Base-by-base conservation (phyloP, 1,140 invertebrate genomes). In the Lerema accius region DNA sequence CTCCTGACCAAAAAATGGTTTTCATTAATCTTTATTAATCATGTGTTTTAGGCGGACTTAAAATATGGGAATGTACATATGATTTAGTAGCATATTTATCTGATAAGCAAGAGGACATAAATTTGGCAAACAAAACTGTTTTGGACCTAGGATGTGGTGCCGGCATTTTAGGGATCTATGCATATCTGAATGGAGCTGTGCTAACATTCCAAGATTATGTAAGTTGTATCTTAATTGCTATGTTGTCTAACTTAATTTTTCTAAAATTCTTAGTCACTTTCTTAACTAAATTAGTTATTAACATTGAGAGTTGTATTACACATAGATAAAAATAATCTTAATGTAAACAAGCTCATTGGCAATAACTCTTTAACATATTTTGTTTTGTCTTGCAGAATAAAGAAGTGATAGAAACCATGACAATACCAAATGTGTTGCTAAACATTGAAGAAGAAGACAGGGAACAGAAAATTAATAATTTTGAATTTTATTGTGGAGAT, bases 151-250 rank as follows among this genome's bases (percentile, higher is more conserved):
- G 97, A 0, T 98, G 97, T 92, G 97, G 97, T 19, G 92, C 94
- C 43, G 97, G 97, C 13, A 88, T 98, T 28, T 86, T 97, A 53
- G 97, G 96, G 43, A 93, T 98, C 23, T 92, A 95, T 78, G 92
- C 95, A 35, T 89, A 95, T 48, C 78, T 93, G 9, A 92, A 92
- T 75, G 94, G 94, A 51, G 94, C 95, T 1, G 55, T 45, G 15
- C 95, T 97, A 16, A 93, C 95, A 80, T 98, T 98, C 91, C 97
- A 98, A 91, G 97, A 98, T 92, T 98, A 97, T 93, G 97, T 98
- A 92, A 92, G 94, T 92, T 69, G 43, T 46, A 23, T 14, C 35
- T 23, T 55, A 32, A 71, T 23, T n/a, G n/a, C n/a, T n/a, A n/a
- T n/a, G n/a, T n/a, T n/a, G n/a, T n/a, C n/a, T n/a, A n/a, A n/a